phyloP scores from a whole-genome alignment of 2,113 vertebrate species.

The Willisornis vidua region DNA sequence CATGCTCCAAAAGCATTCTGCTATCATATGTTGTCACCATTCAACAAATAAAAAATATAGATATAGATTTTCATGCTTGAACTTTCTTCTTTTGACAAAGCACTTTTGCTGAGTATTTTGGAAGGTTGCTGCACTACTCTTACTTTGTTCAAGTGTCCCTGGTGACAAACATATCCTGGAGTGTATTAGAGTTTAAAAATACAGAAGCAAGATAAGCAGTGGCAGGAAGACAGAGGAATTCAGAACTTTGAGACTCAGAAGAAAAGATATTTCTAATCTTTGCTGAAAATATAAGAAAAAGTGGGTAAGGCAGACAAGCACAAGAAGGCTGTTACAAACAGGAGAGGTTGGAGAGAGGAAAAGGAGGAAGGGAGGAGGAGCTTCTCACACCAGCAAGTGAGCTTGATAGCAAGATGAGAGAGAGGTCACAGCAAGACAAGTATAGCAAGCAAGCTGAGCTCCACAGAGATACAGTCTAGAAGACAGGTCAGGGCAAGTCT shows the following conservation, averaged over 20 bases:
- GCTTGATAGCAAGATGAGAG: slow-evolving; percentile 31
- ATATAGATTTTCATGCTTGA: not conserved
- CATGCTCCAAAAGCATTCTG: not conserved
- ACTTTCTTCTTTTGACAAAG: slow-evolving; percentile 32
- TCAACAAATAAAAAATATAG: not conserved
- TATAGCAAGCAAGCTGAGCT: not conserved
- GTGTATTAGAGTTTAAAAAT: slow-evolving; percentile 49
- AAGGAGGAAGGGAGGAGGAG: slow-evolving; percentile 4
- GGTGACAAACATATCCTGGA: slow-evolving; percentile 41
- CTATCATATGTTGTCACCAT: not conserved
- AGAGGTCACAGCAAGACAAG: slow-evolving; percentile 41
- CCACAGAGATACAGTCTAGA: not conserved
- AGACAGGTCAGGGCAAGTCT: slow-evolving; percentile 48
- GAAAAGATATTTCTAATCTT: slow-evolving; percentile 60
- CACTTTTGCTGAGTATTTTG: not conserved
- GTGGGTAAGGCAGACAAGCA: slow-evolving; percentile 43
- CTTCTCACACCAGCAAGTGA: not conserved
- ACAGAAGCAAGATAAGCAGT: slow-evolving; percentile 50
- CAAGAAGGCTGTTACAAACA: not conserved
- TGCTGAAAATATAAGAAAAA: slow-evolving; percentile 50
- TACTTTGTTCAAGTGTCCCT: slow-evolving; percentile 27
- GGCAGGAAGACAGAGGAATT: slow-evolving; percentile 53
- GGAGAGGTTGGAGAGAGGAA: not conserved
- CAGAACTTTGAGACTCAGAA: slow-evolving; percentile 37
- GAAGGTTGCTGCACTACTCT: not conserved